These are phyloP conservation scores for Zosterops japonicus DNA, from an alignment of 2,113 vertebrate genomes.

Conservation along the genomic window DNA sequence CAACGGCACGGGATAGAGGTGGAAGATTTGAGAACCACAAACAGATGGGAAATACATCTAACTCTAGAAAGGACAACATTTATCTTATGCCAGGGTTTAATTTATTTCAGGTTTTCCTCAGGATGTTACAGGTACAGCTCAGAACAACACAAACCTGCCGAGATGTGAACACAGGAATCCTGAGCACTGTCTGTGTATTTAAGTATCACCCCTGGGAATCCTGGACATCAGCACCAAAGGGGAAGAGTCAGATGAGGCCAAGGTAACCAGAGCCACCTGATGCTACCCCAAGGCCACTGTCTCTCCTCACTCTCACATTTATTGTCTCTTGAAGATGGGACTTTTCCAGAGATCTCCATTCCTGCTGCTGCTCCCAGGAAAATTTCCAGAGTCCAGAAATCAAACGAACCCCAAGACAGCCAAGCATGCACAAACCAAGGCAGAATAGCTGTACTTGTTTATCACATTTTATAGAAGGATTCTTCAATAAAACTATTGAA, in stretches of 20 bases:
- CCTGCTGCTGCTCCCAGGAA: neutral
- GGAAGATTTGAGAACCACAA: slow-evolving; percentile 14
- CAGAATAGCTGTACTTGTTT: neutral
- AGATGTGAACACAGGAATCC: neutral
- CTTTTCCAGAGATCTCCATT: neutral
- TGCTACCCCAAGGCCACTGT: neutral
- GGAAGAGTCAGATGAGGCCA: neutral
- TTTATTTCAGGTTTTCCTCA: neutral
- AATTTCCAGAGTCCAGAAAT: neutral
- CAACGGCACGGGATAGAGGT: neutral
- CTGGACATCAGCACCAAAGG: neutral
- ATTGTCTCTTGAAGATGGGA: neutral
- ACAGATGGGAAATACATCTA: slow-evolving; percentile 22
- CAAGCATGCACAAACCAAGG: neutral
- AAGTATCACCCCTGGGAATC: neutral
- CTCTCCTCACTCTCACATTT: neutral
- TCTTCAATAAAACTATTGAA: neutral
- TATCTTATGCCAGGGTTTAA: neutral
- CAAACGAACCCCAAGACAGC: neutral
- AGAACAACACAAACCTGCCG: neutral
- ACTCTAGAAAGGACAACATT: neutral
- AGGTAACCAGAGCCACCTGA: neutral
- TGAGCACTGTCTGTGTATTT: neutral
- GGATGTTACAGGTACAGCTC: neutral
- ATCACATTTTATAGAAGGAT: neutral